Conservation (phyloP, 2,888 invertebrate genomes). For the Acrobeloides nanus region DNA sequence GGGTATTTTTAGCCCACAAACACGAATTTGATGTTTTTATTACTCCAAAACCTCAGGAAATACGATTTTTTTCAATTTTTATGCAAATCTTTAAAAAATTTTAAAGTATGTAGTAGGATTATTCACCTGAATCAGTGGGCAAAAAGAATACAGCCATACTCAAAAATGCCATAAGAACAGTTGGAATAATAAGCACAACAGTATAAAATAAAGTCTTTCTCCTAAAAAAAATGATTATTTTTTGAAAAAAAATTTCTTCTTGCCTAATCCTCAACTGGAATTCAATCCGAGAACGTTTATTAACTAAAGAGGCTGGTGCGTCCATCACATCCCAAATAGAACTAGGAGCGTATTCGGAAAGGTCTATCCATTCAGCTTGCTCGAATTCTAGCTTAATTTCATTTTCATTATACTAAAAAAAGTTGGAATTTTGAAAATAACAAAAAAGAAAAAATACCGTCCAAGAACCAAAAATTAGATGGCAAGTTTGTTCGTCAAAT, state of each 20-base stretch:
- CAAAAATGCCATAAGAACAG: conserved; percentile 95
- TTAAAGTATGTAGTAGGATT: too few relatives aligned
- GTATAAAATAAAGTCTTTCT: conserved; percentile 97
- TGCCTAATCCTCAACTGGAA: conserved; percentile 42
- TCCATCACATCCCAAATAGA: conserved; percentile 98
- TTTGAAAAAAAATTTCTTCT: not conserved
- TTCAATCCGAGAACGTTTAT: conserved; percentile 58
- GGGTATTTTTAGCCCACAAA: too few relatives aligned
- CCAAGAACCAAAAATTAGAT: conserved; percentile 99
- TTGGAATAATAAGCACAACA: conserved; percentile 92
- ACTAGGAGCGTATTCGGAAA: conserved; percentile 58
- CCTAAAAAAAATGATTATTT: conserved; percentile 56
- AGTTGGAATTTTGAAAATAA: not conserved
- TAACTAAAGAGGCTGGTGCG: conserved; percentile 58
- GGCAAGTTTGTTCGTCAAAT: conserved; percentile 74
- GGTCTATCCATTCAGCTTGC: conserved; percentile 66
- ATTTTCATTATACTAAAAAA: conserved; percentile 45
- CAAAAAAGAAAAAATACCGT: conserved; percentile 58
- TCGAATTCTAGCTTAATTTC: conserved; percentile 70
- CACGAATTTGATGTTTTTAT: too few relatives aligned
- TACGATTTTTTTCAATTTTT: too few relatives aligned
- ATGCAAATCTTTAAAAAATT: too few relatives aligned
- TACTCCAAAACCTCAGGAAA: too few relatives aligned
- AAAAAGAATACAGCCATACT: conserved; percentile 93
- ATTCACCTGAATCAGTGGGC: conserved; percentile 96